Conservation (phyloP, 2,113 vertebrate species). For the Camelus bactrianus region DNA sequence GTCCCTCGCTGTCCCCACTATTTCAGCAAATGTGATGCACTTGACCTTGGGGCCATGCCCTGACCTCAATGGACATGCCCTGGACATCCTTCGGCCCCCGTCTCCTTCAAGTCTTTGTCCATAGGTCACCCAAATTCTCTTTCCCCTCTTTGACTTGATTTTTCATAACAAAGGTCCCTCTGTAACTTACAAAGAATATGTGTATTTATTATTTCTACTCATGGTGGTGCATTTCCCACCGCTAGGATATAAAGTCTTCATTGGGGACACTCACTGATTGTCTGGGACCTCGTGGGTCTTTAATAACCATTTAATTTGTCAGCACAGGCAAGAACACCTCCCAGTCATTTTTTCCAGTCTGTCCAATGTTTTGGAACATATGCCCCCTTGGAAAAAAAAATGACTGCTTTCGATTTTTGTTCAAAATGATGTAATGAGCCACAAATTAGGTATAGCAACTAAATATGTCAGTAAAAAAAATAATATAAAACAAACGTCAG, state of each 20-base stretch:
- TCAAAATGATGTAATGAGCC: neutral
- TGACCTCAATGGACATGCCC: too few relatives aligned
- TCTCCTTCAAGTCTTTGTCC: neutral
- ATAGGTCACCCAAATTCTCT: neutral
- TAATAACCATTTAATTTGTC: neutral
- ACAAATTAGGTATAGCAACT: neutral
- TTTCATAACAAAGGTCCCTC: neutral
- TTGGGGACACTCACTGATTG: rapidly evolving
- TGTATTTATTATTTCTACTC: rapidly evolving
- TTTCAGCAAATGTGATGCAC: rapidly evolving
- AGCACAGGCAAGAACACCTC: neutral
- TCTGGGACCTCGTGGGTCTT: neutral
- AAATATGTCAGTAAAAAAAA: neutral
- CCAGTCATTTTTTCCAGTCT: neutral
- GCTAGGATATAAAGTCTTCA: rapidly evolving
- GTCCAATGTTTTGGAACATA: neutral
- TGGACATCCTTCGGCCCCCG: rapidly evolving
- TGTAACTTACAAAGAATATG: neutral
- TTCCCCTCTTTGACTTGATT: neutral
- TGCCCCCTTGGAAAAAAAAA: neutral
- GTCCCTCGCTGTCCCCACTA: neutral
- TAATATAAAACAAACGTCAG: neutral
- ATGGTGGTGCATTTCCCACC: rapidly evolving
- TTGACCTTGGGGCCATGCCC: neutral
- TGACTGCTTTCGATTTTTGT: neutral